Evolutionary conservation across 2,113 vertebrate genomes (phyloP), one percentile per base, ranked within the genome.

Genomic region (Sceloporus tristichus): DNA sequence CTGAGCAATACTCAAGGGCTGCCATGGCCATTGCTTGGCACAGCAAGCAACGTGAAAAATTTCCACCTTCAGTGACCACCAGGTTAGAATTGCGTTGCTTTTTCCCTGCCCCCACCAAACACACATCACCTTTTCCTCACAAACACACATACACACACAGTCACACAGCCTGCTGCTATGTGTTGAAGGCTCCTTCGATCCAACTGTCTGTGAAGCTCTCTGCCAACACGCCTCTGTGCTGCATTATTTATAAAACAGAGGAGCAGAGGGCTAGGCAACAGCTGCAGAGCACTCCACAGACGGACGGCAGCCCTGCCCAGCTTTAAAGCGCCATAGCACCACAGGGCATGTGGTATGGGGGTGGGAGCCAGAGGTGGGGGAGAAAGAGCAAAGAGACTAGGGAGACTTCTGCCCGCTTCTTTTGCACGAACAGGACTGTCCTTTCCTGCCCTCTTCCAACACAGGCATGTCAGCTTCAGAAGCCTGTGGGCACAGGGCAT

Each of bases 171-270:
- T 77, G 80, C 75, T 89, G 88, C 88, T 80, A 62, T 71, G 21
- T 1, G 85, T 87, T 75, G 23, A 91, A 81, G 86, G 84, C 84
- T 86, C 86, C 91, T 88, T 75, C 90, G 92, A 90, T 42, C 93
- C 91, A 65, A 92, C 92, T 65, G 73, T 70, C 90, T 79, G 92
- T 27, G 68, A 0, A 84, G 90, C 56, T 10, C 68, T 65, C 91
- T 93, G 94, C 91, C 94, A 94, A 54, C 84, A 2, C 80, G 81
- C 94, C 93, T 87, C 11, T 70, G 80, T 10, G 82, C 95, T 95
- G 95, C 95, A 96, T 96, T 95, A 96, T 96, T 96, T 96, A 96
- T 96, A 95, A 95, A 96, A 91, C 27, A 16, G 93, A 87, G 90
- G 87, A 93, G 81, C 94, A 89, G 75, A 56, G 90, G 89, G 90